These are phyloP conservation scores for Orthonevra nobilis DNA, from an alignment of 2,888 invertebrate species.

Conservation along the genomic window DNA sequence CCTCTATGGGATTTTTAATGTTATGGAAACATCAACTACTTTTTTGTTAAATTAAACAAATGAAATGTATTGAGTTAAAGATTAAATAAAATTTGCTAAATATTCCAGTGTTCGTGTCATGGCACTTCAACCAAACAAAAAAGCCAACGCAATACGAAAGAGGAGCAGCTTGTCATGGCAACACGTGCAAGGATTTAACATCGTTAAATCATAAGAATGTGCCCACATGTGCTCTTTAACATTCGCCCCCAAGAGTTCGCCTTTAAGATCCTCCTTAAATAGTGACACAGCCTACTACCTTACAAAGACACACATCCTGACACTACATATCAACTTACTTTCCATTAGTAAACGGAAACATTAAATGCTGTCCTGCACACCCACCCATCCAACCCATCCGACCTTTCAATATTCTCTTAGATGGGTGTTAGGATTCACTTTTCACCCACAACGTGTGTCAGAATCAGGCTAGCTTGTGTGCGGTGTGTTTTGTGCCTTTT, in stretches of 20 bases:
- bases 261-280: conserved; percentile 12
- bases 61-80: too few species aligned
- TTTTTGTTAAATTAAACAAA: too few species aligned
- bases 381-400: too few species aligned
- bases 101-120: too few species aligned
- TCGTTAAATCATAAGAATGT: conserved; percentile 18
- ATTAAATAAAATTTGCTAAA: too few species aligned
- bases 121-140: too few species aligned
- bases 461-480: not conserved
- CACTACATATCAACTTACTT: conserved; percentile 13
- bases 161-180: not conserved
- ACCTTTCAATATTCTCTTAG: not conserved
- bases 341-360: conserved; percentile 23
- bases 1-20: too few species aligned
- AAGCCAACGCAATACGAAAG: not conserved
- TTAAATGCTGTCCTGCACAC: conserved; percentile 35
- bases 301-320: not conserved
- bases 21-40: too few species aligned
- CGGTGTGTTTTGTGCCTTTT: not conserved
- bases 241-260: not conserved
- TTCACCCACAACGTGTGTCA: conserved; percentile 3
- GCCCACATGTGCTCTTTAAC: not conserved
- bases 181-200: conserved; percentile 23
- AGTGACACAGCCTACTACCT: not conserved
- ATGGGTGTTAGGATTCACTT: conserved; percentile 38